phyloP scores from a whole-genome alignment of 2,113 vertebrate genomes.

The Mastomys coucha region DNA sequence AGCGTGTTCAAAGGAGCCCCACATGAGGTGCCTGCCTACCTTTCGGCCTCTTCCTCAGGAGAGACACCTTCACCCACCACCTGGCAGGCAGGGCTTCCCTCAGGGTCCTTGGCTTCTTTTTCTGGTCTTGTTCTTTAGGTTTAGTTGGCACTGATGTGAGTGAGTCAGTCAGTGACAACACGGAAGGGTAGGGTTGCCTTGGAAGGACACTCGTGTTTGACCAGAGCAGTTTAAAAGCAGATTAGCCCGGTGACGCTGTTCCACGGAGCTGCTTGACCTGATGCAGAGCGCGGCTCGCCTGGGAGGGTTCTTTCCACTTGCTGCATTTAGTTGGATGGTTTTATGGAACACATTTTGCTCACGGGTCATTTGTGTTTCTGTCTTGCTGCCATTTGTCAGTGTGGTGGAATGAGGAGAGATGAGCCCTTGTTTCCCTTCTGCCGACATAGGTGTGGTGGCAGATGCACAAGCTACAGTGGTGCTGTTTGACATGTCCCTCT shows the following conservation, averaged over 20 bases:
- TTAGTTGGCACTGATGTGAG: background rate
- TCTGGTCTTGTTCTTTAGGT: background rate
- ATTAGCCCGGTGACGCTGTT: rapidly evolving
- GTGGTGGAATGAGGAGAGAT: background rate
- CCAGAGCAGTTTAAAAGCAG: background rate
- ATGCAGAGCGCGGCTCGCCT: rapidly evolving
- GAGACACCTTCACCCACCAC: too few species aligned
- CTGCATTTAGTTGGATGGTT: rapidly evolving
- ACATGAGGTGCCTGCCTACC: slow-evolving; percentile 92
- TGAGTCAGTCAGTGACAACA: background rate
- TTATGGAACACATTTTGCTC: background rate
- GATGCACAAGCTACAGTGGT: rapidly evolving
- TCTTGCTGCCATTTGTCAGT: background rate
- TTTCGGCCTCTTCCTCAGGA: rapidly evolving
- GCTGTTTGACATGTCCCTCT: rapidly evolving
- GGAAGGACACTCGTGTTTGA: rapidly evolving
- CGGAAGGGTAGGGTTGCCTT: background rate
- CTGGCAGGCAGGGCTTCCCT: too few species aligned
- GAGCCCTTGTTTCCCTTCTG: too few species aligned
- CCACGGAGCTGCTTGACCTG: rapidly evolving
- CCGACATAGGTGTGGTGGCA: rapidly evolving
- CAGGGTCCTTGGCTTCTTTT: background rate
- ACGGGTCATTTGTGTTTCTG: background rate
- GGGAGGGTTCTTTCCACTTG: rapidly evolving
- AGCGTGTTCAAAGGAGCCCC: slow-evolving; percentile 97